Percentiles rank a stretch among this genome's conserved stretches.
These are phyloP conservation scores for Cydia pomonella DNA, from an alignment of 1,140 invertebrate species.

Conservation along the genomic window DNA sequence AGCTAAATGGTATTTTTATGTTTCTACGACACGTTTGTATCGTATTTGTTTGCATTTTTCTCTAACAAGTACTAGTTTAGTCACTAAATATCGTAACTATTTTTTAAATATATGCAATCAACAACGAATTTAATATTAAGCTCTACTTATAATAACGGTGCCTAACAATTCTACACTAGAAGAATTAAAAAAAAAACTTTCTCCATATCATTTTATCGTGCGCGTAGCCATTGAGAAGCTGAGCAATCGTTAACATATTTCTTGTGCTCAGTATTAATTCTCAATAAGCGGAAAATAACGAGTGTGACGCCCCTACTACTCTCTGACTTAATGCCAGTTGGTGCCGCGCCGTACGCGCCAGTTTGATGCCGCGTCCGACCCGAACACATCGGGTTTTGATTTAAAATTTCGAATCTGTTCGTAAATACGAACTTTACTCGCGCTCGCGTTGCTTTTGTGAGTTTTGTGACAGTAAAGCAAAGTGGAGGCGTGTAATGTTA, in stretches of 20 bases:
- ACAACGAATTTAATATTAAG: too few species aligned
- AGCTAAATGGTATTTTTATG: too few species aligned
- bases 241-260: constrained; percentile 44
- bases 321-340: constrained; percentile 55
- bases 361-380: constrained; percentile 68
- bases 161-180: neutral
- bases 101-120: too few species aligned
- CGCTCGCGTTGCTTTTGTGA: constrained; percentile 63
- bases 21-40: too few species aligned
- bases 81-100: too few species aligned
- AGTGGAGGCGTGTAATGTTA: constrained; percentile 33
- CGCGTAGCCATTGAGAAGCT: constrained; percentile 11
- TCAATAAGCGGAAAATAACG: constrained; percentile 69
- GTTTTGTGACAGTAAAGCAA: constrained; percentile 54
- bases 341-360: constrained; percentile 58
- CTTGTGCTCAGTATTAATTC: constrained; percentile 52
- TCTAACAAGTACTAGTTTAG: too few species aligned
- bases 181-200: constrained; percentile 1
- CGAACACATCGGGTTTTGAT: constrained; percentile 56
- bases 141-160: too few species aligned
- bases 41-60: too few species aligned
- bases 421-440: constrained; percentile 46
- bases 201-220: constrained; percentile 18
- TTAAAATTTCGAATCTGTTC: constrained; percentile 41
- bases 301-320: constrained; percentile 69